phyloP scores from a whole-genome alignment of 2,888 invertebrate genomes.

The Platycheirus rosarum region DNA sequence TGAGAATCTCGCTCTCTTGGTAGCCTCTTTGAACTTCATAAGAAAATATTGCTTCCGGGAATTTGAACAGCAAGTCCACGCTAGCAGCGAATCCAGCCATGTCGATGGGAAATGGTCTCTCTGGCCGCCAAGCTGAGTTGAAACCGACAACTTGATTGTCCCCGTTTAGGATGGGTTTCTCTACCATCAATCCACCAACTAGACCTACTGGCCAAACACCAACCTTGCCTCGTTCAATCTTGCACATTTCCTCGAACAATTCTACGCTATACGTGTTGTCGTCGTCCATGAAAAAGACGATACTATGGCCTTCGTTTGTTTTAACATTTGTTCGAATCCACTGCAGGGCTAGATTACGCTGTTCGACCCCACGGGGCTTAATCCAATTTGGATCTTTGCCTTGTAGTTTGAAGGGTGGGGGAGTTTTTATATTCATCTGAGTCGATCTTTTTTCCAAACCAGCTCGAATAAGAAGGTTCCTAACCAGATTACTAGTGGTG shows the following conservation, averaged over 20 bases:
- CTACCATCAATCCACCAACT: slow-evolving; percentile 96
- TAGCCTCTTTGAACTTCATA: slow-evolving; percentile 94
- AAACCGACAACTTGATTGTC: slow-evolving; percentile 84
- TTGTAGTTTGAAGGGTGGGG: slow-evolving; percentile 87
- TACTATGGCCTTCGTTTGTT: slow-evolving; percentile 82
- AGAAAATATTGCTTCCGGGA: slow-evolving; percentile 90
- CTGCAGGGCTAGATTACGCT: slow-evolving; percentile 92
- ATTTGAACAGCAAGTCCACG: slow-evolving; percentile 87
- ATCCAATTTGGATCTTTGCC: slow-evolving; percentile 88
- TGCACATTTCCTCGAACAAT: slow-evolving; percentile 94
- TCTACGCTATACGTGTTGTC: slow-evolving; percentile 96
- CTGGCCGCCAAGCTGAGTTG: slow-evolving; percentile 93
- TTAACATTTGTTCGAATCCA: slow-evolving; percentile 85
- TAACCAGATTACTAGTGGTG: slow-evolving; percentile 85
- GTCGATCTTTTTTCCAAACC: slow-evolving; percentile 83
- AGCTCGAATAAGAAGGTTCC: slow-evolving; percentile 85
- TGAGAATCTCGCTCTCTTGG: slow-evolving; percentile 93
- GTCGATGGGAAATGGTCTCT: slow-evolving; percentile 96
- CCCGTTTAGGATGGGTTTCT: slow-evolving; percentile 90
- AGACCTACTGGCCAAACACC: slow-evolving; percentile 98
- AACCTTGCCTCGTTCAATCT: slow-evolving; percentile 87
- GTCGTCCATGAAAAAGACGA: slow-evolving; percentile 98
- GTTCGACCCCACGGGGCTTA: slow-evolving; percentile 94
- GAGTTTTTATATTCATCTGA: slow-evolving; percentile 87
- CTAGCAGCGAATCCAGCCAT: slow-evolving; percentile 99